Base-by-base conservation (phyloP, 2,113 vertebrate species). In the Alexandromys fortis region DNA sequence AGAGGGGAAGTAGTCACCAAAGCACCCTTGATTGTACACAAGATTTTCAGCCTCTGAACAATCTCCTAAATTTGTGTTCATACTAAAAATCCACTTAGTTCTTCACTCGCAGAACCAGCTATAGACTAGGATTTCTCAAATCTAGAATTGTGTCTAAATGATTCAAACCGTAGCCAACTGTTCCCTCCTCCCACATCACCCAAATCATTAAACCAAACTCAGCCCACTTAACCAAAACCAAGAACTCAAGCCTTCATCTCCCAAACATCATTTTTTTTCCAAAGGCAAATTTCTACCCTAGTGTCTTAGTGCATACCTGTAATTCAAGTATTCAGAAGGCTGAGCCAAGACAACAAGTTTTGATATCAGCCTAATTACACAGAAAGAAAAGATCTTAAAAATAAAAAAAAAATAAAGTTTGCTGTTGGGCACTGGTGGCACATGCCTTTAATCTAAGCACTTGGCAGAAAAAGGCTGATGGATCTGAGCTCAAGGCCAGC, bases 241-340 rank as follows among this genome's bases (percentile, higher is more conserved):
- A 95, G 26, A 95, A 72, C 42, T 87, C 72, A 97, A 75, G 38
- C 47, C 63, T 92, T 76, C 49, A 81, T 52, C 70, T 96, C 45
- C 78, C 89, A 73, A 79, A 91, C 75, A 89, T 79, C 75, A 89
- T 79, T 75, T 55, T 73, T 55, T 96, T 92, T 94, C 77, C 68
- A 90, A 87, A 92, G 90, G n/a, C 75, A 92, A 88, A 7, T 45
- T 28, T 49, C 33, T 90, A 28, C 19, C 38, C 6, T 38, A 7
- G 19, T 28, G 26, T 42, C 26, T 47, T 33, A 21, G 26, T 58
- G 42, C 61, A 92, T 12, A n/a, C 28, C 35, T 77, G 45, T 55
- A 86, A 92, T 42, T 19, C 21, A 47, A 67, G 33, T 24, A 76
- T 61, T 61, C 12, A 21, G 45, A 83, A 61, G 19, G 83, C 61